Percentiles rank a stretch among this genome's conserved stretches.
Conservation (phyloP, 2,797 vertebrate genomes). For the Erpetoichthys calabaricus region DNA sequence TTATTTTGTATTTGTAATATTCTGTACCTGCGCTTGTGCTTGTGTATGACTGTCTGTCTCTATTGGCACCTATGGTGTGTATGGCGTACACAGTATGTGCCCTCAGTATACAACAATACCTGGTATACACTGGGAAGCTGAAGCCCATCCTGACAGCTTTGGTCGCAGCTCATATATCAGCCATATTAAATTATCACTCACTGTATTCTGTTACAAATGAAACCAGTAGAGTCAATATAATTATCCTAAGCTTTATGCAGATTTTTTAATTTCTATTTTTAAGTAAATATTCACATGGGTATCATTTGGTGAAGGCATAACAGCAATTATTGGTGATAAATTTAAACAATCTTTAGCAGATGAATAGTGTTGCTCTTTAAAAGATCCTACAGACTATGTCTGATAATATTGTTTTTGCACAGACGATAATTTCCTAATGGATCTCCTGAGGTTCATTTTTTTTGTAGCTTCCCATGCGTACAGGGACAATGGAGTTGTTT, state of each 20-base stretch:
- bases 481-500: no score
- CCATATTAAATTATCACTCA: neutral
- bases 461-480: neutral
- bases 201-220: neutral
- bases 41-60: no score
- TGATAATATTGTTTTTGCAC: neutral
- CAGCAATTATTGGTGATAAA: neutral
- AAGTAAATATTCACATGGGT: neutral
- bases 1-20: no score
- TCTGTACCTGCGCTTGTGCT: no score
- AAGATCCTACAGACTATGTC: neutral
- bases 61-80: no score
- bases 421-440: neutral
- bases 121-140: no score
- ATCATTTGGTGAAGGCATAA: neutral
- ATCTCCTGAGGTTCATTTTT: neutral
- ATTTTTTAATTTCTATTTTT: neutral
- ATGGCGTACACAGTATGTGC: no score
- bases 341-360: neutral
- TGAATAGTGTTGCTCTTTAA: conserved; percentile 1
- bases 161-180: no score
- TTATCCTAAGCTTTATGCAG: neutral
- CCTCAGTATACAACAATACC: no score
- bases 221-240: neutral
- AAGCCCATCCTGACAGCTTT: no score